Evolutionary conservation across 2,113 vertebrate species (phyloP).

Genomic region (Lanius ludovicianus): DNA sequence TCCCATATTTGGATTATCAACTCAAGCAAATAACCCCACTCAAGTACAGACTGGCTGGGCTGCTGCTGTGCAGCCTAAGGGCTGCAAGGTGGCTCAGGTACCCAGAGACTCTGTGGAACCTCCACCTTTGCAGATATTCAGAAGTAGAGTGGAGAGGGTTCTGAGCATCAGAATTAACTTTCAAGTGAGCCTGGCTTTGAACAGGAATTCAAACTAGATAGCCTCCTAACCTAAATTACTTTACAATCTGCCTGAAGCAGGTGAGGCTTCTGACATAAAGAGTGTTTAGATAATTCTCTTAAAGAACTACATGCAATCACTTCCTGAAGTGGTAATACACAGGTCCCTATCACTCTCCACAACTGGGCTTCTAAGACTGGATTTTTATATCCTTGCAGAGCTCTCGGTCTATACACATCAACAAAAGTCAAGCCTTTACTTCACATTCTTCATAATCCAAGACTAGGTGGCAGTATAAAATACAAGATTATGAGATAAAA

Average conservation of each 20-base stretch:
- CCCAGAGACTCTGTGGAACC: neutral
- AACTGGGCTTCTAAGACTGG: neutral
- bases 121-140: neutral
- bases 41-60: neutral
- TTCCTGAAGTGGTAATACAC: neutral
- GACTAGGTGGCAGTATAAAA: neutral
- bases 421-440: neutral
- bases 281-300: neutral
- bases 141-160: neutral
- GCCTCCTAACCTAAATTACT: neutral
- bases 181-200: neutral
- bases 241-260: neutral
- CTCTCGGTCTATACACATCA: neutral
- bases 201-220: neutral
- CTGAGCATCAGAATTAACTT: neutral
- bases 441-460: neutral
- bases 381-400: neutral
- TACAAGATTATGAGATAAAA: neutral
- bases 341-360: neutral
- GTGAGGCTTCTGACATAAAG: neutral
- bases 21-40: neutral
- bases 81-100: neutral
- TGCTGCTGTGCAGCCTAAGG: neutral
- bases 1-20: neutral
- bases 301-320: neutral